Conservation (phyloP, 2,113 vertebrate genomes). For the Platysternon megacephalum region DNA sequence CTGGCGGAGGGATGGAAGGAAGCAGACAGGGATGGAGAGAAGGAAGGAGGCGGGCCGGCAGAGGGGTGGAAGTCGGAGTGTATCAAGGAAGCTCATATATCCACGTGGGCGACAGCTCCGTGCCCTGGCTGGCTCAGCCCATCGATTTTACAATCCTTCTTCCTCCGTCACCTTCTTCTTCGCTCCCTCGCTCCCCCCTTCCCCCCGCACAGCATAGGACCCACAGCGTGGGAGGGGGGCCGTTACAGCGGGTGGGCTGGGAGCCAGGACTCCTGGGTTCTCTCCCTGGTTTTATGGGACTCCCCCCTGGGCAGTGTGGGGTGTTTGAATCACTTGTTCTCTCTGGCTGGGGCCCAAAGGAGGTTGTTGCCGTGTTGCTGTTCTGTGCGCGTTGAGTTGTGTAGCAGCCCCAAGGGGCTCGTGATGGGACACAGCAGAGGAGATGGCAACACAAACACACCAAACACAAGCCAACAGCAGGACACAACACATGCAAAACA, state of each 20-base stretch:
- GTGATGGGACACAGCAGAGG: background rate
- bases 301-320: background rate
- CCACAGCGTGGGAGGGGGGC: background rate
- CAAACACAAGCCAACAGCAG: background rate
- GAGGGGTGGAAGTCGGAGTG: background rate
- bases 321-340: background rate
- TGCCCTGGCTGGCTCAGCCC: constrained; percentile 33
- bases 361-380: background rate
- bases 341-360: too few relatives aligned
- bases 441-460: background rate
- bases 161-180: constrained; percentile 23
- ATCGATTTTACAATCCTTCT: constrained; percentile 58
- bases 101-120: background rate
- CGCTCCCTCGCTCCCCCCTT: background rate
- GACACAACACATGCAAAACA: background rate
- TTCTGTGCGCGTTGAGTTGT: background rate
- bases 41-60: background rate
- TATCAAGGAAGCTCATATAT: constrained; percentile 9
- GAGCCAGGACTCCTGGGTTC: background rate
- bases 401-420: background rate
- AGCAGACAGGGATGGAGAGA: background rate
- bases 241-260: too few relatives aligned
- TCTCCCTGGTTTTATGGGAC: background rate
- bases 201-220: background rate
- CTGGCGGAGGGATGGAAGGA: background rate